Conservation (phyloP, 2,113 vertebrate species). For the Tachuris rubrigastra region DNA sequence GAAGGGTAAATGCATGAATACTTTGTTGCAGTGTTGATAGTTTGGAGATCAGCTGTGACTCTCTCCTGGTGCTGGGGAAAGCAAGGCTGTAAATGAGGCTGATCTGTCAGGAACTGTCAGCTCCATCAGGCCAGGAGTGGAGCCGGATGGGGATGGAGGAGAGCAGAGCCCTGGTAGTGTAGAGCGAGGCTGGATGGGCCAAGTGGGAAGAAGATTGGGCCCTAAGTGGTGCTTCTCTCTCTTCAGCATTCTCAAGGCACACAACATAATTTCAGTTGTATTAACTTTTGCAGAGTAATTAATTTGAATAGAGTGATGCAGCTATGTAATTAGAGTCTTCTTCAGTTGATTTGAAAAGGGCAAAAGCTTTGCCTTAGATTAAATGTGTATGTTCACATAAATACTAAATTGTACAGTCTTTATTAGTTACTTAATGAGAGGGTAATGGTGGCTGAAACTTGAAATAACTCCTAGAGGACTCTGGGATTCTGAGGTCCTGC, state of each 20-base stretch:
- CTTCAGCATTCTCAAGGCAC: not conserved
- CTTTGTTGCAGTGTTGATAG: conserved; percentile 35
- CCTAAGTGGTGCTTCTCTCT: not conserved
- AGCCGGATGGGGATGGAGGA: accelerated
- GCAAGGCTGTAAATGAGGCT: not conserved
- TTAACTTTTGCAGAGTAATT: conserved; percentile 34
- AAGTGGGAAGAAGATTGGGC: not conserved
- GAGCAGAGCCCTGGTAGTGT: not conserved
- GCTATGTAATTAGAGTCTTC: conserved; percentile 6
- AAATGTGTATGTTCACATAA: not conserved
- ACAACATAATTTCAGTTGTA: conserved; percentile 11
- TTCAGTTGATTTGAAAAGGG: conserved; percentile 31
- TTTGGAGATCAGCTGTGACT: not conserved
- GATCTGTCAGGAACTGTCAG: not conserved
- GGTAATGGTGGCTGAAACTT: not conserved
- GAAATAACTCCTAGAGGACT: not conserved
- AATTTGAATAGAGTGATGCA: not conserved
- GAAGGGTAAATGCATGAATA: conserved; percentile 14
- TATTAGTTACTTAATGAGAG: not conserved
- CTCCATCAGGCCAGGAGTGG: not conserved
- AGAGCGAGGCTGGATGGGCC: not conserved
- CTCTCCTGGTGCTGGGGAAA: not conserved
- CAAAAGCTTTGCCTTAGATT: not conserved
- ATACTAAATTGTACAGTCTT: not conserved
- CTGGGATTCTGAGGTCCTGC: not conserved